These are phyloP conservation scores for Meteorus colon DNA, from an alignment of 2,888 invertebrate genomes.

Conservation along the genomic window DNA sequence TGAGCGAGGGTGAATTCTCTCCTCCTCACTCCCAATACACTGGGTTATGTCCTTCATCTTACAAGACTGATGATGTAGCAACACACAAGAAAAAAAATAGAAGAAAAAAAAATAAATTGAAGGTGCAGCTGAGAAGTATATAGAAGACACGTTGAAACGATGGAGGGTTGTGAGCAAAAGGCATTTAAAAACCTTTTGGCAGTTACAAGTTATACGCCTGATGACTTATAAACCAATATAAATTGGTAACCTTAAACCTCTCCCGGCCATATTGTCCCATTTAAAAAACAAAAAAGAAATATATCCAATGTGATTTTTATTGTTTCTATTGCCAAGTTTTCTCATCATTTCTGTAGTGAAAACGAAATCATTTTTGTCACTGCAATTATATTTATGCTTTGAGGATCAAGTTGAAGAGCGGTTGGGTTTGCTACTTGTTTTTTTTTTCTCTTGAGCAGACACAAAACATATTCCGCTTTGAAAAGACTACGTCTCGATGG, in stretches of 20 bases:
- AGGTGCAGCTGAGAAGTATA: conserved; percentile 12
- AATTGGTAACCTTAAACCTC: conserved; percentile 4
- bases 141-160: not conserved
- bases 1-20: not conserved
- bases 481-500: not conserved
- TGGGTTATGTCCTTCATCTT: conserved; percentile 4
- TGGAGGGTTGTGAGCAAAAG: conserved; percentile 8
- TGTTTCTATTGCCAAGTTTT: not conserved
- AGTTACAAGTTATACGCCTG: conserved; percentile 12
- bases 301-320: not conserved
- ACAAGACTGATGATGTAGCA: conserved; percentile 2
- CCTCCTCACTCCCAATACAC: not conserved
- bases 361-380: not conserved
- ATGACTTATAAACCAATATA: conserved; percentile 16
- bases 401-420: not conserved
- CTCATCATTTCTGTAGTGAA: not conserved
- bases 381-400: conserved; percentile 38
- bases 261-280: not conserved
- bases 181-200: conserved; percentile 10
- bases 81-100: not conserved
- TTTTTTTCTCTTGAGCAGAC: not conserved
- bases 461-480: not conserved
- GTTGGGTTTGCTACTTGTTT: not conserved
- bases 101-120: conserved; percentile 2
- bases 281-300: not conserved